phyloP scores from a whole-genome alignment of 2,113 vertebrate genomes.

The Rhinolophus sinicus region DNA sequence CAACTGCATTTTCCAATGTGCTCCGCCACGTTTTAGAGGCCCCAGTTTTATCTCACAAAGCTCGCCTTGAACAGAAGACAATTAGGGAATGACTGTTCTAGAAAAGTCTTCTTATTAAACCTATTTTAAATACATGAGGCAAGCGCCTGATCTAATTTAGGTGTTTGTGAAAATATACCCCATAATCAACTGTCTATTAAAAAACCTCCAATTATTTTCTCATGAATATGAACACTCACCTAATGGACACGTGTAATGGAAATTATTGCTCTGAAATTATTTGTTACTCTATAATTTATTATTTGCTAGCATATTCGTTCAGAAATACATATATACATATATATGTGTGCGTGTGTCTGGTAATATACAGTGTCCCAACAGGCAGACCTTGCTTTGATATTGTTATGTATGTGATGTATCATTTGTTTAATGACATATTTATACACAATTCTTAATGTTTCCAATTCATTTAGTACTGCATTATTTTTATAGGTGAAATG shows the following conservation, averaged over 20 bases:
- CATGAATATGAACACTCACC: not conserved
- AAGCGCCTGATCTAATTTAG: not conserved
- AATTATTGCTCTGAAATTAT: not conserved
- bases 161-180: not conserved
- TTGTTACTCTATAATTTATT: not conserved
- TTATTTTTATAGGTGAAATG: fast-evolving
- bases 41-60: not conserved
- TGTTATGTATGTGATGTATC: fast-evolving
- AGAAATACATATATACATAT: not conserved
- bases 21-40: not conserved
- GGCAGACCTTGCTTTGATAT: fast-evolving
- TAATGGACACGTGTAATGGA: not conserved
- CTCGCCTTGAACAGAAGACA: not conserved
- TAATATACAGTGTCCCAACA: fast-evolving
- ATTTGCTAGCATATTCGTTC: not conserved
- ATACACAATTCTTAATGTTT: not conserved
- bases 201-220: not conserved
- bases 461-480: not conserved
- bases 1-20: fast-evolving
- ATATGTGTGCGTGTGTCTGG: too few species aligned
- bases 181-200: not conserved
- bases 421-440: not conserved
- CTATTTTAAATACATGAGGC: fast-evolving
- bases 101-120: not conserved
- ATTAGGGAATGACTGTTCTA: not conserved